Evolutionary conservation across 2,888 invertebrate species (phyloP).

Genomic region (Mesochorus sp.): DNA sequence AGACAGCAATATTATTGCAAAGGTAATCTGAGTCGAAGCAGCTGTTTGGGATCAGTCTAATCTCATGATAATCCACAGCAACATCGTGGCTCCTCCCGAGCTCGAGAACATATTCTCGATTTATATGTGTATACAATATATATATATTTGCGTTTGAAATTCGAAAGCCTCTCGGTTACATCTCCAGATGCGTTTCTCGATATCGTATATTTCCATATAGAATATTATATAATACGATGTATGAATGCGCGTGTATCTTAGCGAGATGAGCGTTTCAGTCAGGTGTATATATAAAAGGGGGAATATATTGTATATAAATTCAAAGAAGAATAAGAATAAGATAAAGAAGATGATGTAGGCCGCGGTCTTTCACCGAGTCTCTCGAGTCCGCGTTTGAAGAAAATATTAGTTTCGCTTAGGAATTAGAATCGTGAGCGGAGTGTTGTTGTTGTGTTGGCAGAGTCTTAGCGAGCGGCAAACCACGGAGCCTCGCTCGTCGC

Average conservation of each 20-base stretch:
- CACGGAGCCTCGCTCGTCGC: slow-evolving; percentile 93
- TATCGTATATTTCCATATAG: background rate
- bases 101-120: background rate
- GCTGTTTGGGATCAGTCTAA: background rate
- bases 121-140: too few species aligned
- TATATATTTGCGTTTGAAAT: too few species aligned
- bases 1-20: background rate
- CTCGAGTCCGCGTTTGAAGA: slow-evolving; percentile 59
- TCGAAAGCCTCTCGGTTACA: background rate
- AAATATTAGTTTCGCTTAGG: slow-evolving; percentile 70
- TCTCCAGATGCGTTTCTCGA: background rate
- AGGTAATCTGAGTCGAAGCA: background rate
- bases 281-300: background rate
- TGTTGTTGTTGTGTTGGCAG: slow-evolving; percentile 82
- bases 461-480: slow-evolving; percentile 86
- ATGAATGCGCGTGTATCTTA: slow-evolving; percentile 4
- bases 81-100: background rate
- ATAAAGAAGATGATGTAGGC: background rate
- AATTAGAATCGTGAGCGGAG: slow-evolving; percentile 81
- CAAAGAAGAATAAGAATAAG: background rate
- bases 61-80: background rate
- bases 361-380: slow-evolving; percentile 42
- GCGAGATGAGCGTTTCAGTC: slow-evolving; percentile 25
- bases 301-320: background rate
- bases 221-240: background rate